Evolutionary conservation across 2,797 vertebrate genomes (phyloP).

Genomic region (Danio kyathit): DNA sequence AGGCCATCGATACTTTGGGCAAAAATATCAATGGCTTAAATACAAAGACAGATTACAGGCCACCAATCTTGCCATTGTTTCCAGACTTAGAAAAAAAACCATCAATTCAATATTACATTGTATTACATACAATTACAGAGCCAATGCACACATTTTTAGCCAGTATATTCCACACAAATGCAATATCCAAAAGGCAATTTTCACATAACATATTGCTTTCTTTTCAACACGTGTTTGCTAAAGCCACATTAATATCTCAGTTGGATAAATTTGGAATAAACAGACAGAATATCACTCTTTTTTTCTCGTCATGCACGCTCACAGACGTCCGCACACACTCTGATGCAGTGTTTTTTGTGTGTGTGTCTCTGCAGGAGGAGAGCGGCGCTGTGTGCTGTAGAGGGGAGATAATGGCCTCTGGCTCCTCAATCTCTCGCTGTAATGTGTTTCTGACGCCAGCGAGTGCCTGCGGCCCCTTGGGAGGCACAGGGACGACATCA

Average conservation of each 20-base stretch:
- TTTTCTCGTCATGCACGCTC: not conserved
- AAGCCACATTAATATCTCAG: conserved; percentile 39
- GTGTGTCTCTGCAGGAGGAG: conserved; percentile 53
- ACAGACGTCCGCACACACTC: not conserved
- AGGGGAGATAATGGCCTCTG: conserved; percentile 75
- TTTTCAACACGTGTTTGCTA: conserved; percentile 45
- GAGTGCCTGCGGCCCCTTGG: conserved; percentile 67
- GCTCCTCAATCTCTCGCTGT: conserved; percentile 83
- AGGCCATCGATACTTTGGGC: conserved; percentile 45
- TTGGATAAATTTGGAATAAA: conserved; percentile 33
- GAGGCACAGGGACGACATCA: conserved; percentile 76
- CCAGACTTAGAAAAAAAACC: conserved; percentile 29
- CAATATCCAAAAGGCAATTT: conserved; percentile 13
- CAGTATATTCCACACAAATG: not conserved
- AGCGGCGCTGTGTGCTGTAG: conserved; percentile 63
- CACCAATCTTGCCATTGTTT: conserved; percentile 27
- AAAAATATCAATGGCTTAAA: conserved; percentile 42
- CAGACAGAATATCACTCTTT: conserved; percentile 32
- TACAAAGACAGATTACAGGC: conserved; percentile 33
- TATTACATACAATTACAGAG: not conserved
- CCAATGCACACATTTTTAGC: too few species aligned
- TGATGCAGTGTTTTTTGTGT: conserved; percentile 33
- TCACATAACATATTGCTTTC: conserved; percentile 19
- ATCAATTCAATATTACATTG: conserved; percentile 28
- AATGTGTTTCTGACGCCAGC: conserved; percentile 77